Conservation (phyloP, 2,888 invertebrate genomes). For the Anthoptus insignis region DNA sequence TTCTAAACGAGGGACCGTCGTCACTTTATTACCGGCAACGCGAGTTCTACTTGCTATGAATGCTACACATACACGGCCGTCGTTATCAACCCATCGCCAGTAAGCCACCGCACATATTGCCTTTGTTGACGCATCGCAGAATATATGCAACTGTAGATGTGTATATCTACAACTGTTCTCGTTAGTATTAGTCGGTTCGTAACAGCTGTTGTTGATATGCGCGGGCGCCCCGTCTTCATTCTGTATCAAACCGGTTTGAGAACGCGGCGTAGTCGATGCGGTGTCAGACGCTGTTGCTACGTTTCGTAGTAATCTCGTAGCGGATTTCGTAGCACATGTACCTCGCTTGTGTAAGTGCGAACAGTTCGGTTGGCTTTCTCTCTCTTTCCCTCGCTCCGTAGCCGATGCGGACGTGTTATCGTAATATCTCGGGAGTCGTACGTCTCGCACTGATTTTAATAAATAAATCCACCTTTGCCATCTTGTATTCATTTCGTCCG, state of each 20-base stretch:
- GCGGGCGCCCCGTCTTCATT: slow-evolving; percentile 17
- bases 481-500: slow-evolving; percentile 3
- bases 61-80: too few relatives aligned
- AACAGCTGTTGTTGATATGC: slow-evolving; percentile 36
- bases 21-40: slow-evolving; percentile 7
- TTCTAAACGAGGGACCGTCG: slow-evolving; percentile 13
- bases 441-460: background rate
- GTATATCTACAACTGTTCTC: too few relatives aligned
- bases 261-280: slow-evolving; percentile 39
- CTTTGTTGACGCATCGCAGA: too few relatives aligned
- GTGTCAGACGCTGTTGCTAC: slow-evolving; percentile 16
- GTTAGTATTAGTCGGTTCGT: too few relatives aligned
- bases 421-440: slow-evolving; percentile 18
- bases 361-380: slow-evolving; percentile 36
- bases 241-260: slow-evolving; percentile 30
- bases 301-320: background rate
- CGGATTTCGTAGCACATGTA: background rate
- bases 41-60: too few relatives aligned
- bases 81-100: too few relatives aligned
- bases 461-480: slow-evolving; percentile 8
- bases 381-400: slow-evolving; percentile 30
- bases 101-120: too few relatives aligned
- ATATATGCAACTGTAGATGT: too few relatives aligned
- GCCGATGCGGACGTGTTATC: background rate
- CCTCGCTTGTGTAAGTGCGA: background rate